Conservation (phyloP, 2,797 vertebrate genomes). For the Acanthurus leucopareius region DNA sequence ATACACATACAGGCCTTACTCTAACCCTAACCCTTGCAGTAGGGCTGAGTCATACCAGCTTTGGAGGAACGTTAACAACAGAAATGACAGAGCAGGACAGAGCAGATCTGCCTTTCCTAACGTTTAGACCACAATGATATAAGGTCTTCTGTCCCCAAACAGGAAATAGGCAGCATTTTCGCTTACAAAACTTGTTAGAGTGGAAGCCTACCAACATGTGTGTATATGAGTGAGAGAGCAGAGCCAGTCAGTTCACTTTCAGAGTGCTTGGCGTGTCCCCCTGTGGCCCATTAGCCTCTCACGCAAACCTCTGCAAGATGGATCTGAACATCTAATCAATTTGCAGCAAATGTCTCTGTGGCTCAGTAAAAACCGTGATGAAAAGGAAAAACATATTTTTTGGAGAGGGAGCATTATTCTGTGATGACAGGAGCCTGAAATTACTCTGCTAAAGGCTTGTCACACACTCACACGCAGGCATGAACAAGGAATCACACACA, state of each 20-base stretch:
- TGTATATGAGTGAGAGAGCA: constrained; percentile 21
- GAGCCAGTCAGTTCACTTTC: constrained; percentile 33
- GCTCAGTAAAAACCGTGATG: constrained; percentile 31
- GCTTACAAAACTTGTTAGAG: constrained; percentile 48
- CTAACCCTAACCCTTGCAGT: constrained; percentile 1
- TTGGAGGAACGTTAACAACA: constrained; percentile 13
- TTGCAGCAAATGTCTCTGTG: constrained; percentile 47
- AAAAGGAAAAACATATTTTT: constrained; percentile 37
- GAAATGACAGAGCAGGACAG: constrained; percentile 31
- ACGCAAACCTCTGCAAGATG: constrained; percentile 61
- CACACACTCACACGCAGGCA: constrained; percentile 5
- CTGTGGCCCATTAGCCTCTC: constrained; percentile 62
- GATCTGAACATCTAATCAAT: constrained; percentile 61
- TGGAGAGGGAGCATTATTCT: constrained; percentile 9
- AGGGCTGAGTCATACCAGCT: constrained; percentile 45
- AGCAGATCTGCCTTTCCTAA: constrained; percentile 54
- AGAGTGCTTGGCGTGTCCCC: constrained; percentile 50
- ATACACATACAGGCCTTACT: constrained; percentile 15
- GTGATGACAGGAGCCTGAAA: constrained; percentile 25
- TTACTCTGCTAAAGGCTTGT: background rate
- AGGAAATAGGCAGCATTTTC: constrained; percentile 61
- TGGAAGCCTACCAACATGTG: constrained; percentile 44
- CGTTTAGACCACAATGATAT: constrained; percentile 72
- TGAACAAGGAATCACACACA: background rate
- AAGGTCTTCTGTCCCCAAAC: constrained; percentile 62